These are phyloP conservation scores for Fringilla coelebs DNA, from an alignment of 2,797 vertebrate species.

Conservation along the genomic window DNA sequence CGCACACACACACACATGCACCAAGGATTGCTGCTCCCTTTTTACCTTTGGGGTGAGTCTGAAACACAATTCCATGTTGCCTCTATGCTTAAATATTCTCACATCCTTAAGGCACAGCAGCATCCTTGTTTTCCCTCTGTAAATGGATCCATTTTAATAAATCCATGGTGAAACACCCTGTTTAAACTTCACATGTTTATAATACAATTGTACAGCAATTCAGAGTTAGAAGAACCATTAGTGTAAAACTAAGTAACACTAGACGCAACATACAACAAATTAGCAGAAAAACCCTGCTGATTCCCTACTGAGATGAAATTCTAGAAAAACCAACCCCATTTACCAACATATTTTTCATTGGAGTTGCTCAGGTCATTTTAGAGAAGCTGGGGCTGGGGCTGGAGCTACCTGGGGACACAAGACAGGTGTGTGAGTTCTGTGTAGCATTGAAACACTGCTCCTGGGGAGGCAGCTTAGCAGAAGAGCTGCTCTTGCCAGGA, in stretches of 20 bases:
- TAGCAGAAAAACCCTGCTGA: background rate
- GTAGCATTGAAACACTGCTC: background rate
- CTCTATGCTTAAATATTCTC: background rate
- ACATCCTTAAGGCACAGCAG: background rate
- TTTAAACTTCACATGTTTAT: background rate
- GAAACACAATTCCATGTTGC: background rate
- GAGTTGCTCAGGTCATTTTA: background rate
- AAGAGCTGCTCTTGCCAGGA: background rate
- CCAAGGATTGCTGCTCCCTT: background rate
- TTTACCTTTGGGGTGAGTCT: background rate
- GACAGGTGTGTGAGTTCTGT: background rate
- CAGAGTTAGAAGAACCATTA: background rate
- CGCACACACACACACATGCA: fast-evolving
- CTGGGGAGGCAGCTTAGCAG: background rate
- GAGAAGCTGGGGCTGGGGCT: background rate
- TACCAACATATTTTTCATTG: background rate
- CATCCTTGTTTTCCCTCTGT: background rate
- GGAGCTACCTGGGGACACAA: background rate
- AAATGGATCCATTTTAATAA: background rate
- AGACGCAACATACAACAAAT: background rate
- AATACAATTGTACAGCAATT: background rate
- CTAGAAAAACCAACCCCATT: background rate
- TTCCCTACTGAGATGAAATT: background rate
- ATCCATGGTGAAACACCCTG: background rate
- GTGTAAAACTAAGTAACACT: background rate